Evolutionary conservation across 1,140 invertebrate species (phyloP).

Genomic region (Drosophila pseudoobscura): DNA sequence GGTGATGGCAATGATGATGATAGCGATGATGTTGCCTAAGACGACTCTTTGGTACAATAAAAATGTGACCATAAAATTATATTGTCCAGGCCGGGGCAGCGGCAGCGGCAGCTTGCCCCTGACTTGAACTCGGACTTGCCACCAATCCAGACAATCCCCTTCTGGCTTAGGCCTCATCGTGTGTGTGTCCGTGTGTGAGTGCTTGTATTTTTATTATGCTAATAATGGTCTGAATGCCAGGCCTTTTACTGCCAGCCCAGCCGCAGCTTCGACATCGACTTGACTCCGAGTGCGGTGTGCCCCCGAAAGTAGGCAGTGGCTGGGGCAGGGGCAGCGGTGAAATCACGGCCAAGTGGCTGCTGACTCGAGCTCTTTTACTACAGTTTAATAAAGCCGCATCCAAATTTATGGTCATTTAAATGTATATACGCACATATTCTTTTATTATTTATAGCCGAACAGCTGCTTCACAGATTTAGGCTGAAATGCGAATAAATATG

Average conservation of each 20-base stretch:
- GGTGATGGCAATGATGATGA: slow-evolving; percentile 34
- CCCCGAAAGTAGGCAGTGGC: slow-evolving; percentile 70
- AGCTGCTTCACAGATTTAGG: slow-evolving; percentile 64
- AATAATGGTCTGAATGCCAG: slow-evolving; percentile 72
- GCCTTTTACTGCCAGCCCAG: slow-evolving; percentile 48
- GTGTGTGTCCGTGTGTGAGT: slow-evolving; percentile 35
- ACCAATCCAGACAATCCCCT: slow-evolving; percentile 22
- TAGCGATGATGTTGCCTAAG: slow-evolving; percentile 48
- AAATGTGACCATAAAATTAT: slow-evolving; percentile 79
- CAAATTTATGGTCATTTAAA: slow-evolving; percentile 79
- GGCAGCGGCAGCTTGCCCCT: slow-evolving; percentile 33
- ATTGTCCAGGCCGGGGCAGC: slow-evolving; percentile 61
- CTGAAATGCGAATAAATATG: slow-evolving; percentile 30
- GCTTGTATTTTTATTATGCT: slow-evolving; percentile 82
- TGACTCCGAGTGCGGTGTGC: slow-evolving; percentile 40
- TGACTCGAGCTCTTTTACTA: slow-evolving; percentile 53
- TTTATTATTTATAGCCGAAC: slow-evolving; percentile 81
- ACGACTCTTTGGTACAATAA: slow-evolving; percentile 74
- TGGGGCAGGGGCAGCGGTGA: slow-evolving; percentile 10
- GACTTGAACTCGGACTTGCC: slow-evolving; percentile 39
- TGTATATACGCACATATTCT: slow-evolving; percentile 52
- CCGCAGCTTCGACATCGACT: slow-evolving; percentile 11
- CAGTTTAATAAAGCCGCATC: slow-evolving; percentile 74
- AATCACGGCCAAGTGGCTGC: slow-evolving; percentile 48
- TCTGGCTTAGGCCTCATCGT: slow-evolving; percentile 53